phyloP scores from a whole-genome alignment of 2,797 vertebrate species.

The Megaceryle alcyon region DNA sequence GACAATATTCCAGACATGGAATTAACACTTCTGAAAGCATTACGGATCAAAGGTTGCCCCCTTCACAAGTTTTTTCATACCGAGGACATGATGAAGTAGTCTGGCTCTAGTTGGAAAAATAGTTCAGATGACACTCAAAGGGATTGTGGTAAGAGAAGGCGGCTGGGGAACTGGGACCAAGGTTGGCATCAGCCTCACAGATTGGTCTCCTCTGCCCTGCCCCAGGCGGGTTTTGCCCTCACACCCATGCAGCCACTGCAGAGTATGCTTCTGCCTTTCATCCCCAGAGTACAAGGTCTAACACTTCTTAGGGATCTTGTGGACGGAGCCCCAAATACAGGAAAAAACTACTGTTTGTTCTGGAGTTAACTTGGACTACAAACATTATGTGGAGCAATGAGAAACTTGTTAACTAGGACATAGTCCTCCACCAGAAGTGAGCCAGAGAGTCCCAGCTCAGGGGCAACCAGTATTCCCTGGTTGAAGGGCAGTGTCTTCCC shows the following conservation, averaged over 20 bases:
- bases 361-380: neutral
- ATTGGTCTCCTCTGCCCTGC: neutral
- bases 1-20: constrained; percentile 52
- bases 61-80: neutral
- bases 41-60: constrained; percentile 59
- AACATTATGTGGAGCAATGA: fast-evolving
- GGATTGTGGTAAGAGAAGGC: neutral
- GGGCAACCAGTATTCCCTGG: neutral
- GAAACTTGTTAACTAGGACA: fast-evolving
- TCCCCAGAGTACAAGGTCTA: fast-evolving
- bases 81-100: constrained; percentile 28
- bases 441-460: neutral
- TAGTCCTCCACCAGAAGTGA: neutral
- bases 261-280: neutral
- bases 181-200: neutral
- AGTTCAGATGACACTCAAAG: neutral
- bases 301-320: no score
- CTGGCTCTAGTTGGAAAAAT: constrained; percentile 33
- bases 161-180: neutral
- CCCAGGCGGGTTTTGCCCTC: neutral
- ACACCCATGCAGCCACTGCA: neutral
- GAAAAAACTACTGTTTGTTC: neutral
- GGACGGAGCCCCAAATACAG: neutral
- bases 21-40: constrained; percentile 61
- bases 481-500: neutral